phyloP scores from a whole-genome alignment of 2,888 invertebrate species.

The Leistus spinibarbis region DNA sequence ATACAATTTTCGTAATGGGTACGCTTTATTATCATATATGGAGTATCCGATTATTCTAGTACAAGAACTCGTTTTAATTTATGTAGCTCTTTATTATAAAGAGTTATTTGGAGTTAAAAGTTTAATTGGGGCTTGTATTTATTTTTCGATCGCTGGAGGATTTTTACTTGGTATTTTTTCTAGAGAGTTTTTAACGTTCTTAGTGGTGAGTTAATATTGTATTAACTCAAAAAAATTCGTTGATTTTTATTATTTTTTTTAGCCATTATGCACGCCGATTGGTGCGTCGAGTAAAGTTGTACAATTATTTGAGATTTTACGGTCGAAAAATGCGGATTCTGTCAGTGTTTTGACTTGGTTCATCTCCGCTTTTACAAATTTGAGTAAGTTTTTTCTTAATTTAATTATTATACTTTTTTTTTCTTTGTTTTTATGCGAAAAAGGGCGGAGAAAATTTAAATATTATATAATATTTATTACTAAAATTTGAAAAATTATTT shows the following conservation, averaged over 20 bases:
- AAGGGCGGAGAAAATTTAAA: neutral
- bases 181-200: constrained; percentile 61
- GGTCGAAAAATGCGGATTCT: constrained; percentile 73
- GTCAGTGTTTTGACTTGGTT: constrained; percentile 82
- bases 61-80: constrained; percentile 77
- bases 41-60: constrained; percentile 82
- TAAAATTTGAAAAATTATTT: constrained; percentile 8
- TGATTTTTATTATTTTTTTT: constrained; percentile 49
- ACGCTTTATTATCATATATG: constrained; percentile 77
- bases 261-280: constrained; percentile 79
- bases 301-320: constrained; percentile 75
- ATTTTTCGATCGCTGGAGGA: constrained; percentile 56
- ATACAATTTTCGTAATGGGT: constrained; percentile 78
- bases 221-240: neutral
- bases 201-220: constrained; percentile 65
- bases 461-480: neutral
- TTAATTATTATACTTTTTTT: neutral
- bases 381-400: constrained; percentile 65
- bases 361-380: constrained; percentile 80
- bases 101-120: constrained; percentile 59
- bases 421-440: constrained; percentile 14
- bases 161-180: constrained; percentile 59
- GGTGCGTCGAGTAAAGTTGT: constrained; percentile 83
- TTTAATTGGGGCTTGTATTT: constrained; percentile 55
- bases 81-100: constrained; percentile 72